Percentiles rank a stretch among this genome's conserved stretches.
These are phyloP conservation scores for Apolygus lucorum DNA, from an alignment of 1,140 invertebrate genomes.

Conservation along the genomic window DNA sequence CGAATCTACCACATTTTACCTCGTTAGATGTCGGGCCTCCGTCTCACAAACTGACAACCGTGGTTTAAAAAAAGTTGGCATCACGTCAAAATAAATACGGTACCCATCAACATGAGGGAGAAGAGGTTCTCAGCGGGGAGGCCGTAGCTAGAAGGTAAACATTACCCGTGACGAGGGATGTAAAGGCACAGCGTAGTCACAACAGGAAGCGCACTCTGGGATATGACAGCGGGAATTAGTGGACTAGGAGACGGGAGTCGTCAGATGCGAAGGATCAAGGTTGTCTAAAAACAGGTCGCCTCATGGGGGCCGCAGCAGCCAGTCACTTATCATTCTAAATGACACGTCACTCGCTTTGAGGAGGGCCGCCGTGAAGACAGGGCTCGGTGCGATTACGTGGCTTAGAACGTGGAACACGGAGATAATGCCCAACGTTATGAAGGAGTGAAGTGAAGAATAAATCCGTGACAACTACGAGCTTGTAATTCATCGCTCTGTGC, in stretches of 20 bases:
- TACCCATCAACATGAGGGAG: background rate
- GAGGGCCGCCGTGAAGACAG: background rate
- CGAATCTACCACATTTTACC: background rate
- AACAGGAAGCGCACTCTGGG: slow-evolving; percentile 4
- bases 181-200: background rate
- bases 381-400: too few relatives aligned
- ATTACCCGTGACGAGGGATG: background rate
- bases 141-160: background rate
- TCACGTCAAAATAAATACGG: background rate
- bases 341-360: slow-evolving; percentile 5
- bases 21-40: background rate
- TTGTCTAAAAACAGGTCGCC: slow-evolving; percentile 12
- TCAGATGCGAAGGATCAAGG: slow-evolving; percentile 10
- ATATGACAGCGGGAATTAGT: slow-evolving; percentile 13
- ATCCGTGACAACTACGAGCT: too few relatives aligned
- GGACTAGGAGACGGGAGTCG: background rate
- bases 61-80: background rate
- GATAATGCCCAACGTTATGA: too few relatives aligned
- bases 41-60: background rate
- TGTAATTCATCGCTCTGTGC: too few relatives aligned
- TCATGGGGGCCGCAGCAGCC: background rate
- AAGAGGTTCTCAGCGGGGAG: background rate
- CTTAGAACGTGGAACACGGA: too few relatives aligned
- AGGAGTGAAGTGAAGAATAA: too few relatives aligned
- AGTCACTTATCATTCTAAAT: slow-evolving; percentile 15